Evolutionary conservation across 2,888 invertebrate genomes (phyloP).

Genomic region (Drosophila falleni): DNA sequence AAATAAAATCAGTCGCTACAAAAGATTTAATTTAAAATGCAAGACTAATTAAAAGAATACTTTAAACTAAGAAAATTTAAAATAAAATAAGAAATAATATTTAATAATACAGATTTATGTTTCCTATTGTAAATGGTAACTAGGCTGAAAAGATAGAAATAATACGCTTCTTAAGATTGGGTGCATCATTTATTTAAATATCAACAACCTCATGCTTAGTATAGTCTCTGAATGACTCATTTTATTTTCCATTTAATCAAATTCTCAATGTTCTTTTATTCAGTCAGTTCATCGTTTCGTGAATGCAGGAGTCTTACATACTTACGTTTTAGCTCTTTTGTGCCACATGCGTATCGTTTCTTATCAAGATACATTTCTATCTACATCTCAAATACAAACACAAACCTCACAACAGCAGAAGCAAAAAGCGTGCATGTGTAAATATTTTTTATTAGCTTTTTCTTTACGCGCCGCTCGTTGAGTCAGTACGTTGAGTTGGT

Average conservation of each 20-base stretch:
- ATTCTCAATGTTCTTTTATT: conserved; percentile 28
- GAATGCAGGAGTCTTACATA: conserved; percentile 2
- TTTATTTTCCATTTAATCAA: conserved; percentile 40
- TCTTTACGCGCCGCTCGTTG: conserved; percentile 40
- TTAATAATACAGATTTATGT: too few species aligned
- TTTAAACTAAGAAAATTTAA: too few species aligned
- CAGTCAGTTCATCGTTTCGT: neutral
- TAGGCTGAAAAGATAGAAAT: too few species aligned
- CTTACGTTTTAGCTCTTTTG: conserved; percentile 13
- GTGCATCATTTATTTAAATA: too few species aligned
- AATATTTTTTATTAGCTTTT: conserved; percentile 75
- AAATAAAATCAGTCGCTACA: too few species aligned
- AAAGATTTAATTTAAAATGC: too few species aligned
- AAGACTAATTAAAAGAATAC: too few species aligned
- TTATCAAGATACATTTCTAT: conserved; percentile 76
- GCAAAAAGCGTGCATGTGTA: conserved; percentile 62
- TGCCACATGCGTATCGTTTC: conserved; percentile 39
- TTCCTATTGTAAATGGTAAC: too few species aligned
- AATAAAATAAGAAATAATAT: too few species aligned
- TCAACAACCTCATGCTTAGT: neutral
- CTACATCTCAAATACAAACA: conserved; percentile 33
- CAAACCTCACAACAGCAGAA: conserved; percentile 16
- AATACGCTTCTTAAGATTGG: too few species aligned
- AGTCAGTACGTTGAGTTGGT: conserved; percentile 23
- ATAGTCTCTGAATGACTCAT: conserved; percentile 4